A percentile compares a stretch with the other conserved stretches of the same genome.
phyloP scores from a whole-genome alignment of 1,140 invertebrate genomes.

The Danaus plexippus region DNA sequence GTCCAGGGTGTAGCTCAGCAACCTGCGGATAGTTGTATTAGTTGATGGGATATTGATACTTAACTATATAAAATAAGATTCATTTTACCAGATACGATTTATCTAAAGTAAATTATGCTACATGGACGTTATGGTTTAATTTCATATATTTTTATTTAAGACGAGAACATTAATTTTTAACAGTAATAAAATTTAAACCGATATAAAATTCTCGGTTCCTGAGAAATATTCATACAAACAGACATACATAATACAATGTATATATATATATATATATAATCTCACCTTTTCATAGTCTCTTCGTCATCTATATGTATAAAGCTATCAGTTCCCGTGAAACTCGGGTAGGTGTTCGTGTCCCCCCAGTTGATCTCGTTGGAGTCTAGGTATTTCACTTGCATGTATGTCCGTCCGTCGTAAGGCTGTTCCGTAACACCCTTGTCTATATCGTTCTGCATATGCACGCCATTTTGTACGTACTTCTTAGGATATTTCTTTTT shows the following conservation, averaged over 20 bases:
- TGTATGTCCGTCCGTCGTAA: constrained; percentile 55
- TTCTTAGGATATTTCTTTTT: constrained; percentile 40
- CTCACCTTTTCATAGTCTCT: constrained; percentile 78
- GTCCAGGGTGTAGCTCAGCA: constrained; percentile 84
- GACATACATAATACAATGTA: too few species aligned
- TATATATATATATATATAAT: neutral
- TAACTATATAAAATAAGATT: too few species aligned
- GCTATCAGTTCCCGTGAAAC: constrained; percentile 80
- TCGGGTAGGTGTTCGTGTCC: constrained; percentile 71
- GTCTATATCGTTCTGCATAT: constrained; percentile 27
- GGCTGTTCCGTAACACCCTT: constrained; percentile 36
- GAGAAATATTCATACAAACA: too few species aligned
- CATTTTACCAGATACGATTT: too few species aligned
- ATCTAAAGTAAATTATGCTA: too few species aligned
- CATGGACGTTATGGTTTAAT: too few species aligned
- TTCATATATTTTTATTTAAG: too few species aligned
- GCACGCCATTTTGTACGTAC: constrained; percentile 33
- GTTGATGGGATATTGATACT: constrained; percentile 1
- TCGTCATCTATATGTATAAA: constrained; percentile 85
- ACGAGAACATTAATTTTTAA: too few species aligned
- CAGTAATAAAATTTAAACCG: too few species aligned
- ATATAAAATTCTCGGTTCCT: too few species aligned
- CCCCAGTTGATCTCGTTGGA: constrained; percentile 58
- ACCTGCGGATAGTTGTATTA: constrained; percentile 67
- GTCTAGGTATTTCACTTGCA: constrained; percentile 60